Evolutionary conservation across 2,797 vertebrate species (phyloP).

Genomic region (Babyrousa celebensis): DNA sequence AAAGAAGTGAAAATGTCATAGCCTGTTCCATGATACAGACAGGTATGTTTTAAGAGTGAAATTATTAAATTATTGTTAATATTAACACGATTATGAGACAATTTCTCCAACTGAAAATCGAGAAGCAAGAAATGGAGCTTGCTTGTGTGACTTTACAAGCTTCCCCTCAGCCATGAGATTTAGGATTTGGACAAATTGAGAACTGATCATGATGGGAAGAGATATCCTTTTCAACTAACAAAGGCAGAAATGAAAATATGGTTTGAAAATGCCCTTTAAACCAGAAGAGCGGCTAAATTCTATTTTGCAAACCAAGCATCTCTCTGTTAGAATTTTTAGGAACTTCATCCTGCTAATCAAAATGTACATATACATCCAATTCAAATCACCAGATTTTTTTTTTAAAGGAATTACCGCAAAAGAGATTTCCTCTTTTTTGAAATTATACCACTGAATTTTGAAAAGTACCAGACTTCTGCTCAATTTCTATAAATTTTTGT

Average conservation of each 20-base stretch:
- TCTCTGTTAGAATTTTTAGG: constrained; percentile 22
- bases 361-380: not conserved
- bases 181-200: not conserved
- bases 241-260: constrained; percentile 16
- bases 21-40: not conserved
- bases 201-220: not conserved
- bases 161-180: not conserved
- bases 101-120: not conserved
- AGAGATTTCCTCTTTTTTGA: constrained; percentile 39
- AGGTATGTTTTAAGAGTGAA: not conserved
- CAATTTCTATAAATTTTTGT: constrained; percentile 44
- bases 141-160: not conserved
- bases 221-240: not conserved
- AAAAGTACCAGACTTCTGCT: constrained; percentile 64
- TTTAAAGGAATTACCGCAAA: constrained; percentile 9
- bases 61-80: not conserved
- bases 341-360: not conserved
- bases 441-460: constrained; percentile 49
- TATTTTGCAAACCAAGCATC: not conserved
- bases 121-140: not conserved
- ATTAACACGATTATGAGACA: not conserved
- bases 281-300: not conserved
- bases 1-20: not conserved
- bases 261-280: not conserved
- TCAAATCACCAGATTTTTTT: not conserved